Evolutionary conservation across 2,888 invertebrate species (phyloP), one percentile per base, ranked within the genome.

Genomic region (Meteorus cinctellus): DNA sequence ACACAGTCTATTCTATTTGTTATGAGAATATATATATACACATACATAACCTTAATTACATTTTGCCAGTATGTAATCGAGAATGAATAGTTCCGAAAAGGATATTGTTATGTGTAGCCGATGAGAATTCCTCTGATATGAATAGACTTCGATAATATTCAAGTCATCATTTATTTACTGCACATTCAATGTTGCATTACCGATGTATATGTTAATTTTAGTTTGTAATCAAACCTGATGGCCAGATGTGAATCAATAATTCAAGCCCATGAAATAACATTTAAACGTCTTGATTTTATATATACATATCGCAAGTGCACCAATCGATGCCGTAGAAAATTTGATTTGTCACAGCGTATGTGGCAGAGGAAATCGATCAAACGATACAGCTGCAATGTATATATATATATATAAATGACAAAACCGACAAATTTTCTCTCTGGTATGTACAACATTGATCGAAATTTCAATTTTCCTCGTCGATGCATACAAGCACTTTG

Each of bases 391-490:
- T 48, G 14, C n/a, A 14, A 55, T 55, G 5, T 4, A 55, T 19
- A 19, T 55, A 55, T 19, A 19, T 24, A 55, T 55, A 55, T 19
- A 55, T 48, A 19, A 6, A 48, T 19, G 27, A 36, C 27, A 41
- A 27, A 67, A 67, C 27, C 19, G 48, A 68, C 48, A 51, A 68
- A 68, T 68, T 68, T 45, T 27, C 48, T 68, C 41, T 34, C 19
- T 31, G 65, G 14, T 36, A 36, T 41, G 36, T 65, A 62, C 62
- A 68, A 51, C 48, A 65, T 48, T 68, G 67, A 68, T 48, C 67
- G 27, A 68, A 68, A 24, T 68, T 68, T 68, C 67, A 68, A 68
- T 68, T 68, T 68, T 68, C 67, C 51, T 16, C 67, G 48, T 68
- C 67, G 31, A 68, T 68, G 67, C 67, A 68, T 68, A 68, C 67